phyloP scores from a whole-genome alignment of 64 coral and sea anemone genomes.

The Stichodactyla mertensii region DNA sequence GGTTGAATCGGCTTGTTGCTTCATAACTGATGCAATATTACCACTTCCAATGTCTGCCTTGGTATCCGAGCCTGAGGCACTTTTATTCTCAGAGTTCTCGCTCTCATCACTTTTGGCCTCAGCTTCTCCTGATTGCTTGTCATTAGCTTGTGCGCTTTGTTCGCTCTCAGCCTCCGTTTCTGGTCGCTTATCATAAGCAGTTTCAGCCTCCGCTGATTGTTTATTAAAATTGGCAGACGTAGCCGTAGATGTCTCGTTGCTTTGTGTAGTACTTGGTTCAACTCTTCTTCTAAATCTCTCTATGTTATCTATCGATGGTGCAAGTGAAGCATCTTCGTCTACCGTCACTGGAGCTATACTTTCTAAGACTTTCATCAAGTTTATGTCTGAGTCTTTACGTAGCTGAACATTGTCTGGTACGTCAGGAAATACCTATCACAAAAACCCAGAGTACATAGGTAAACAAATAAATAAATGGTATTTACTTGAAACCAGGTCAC shows the following conservation, averaged over 20 bases:
- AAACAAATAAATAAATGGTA: background rate
- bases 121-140: background rate
- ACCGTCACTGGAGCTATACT: conserved; percentile 75
- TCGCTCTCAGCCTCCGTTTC: background rate
- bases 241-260: background rate
- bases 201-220: background rate
- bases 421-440: conserved; percentile 46
- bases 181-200: background rate
- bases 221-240: background rate
- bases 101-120: background rate
- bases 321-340: conserved; percentile 68
- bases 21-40: conserved; percentile 5
- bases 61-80: background rate
- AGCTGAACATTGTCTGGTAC: conserved; percentile 90
- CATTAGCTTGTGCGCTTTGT: background rate
- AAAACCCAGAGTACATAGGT: background rate
- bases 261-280: conserved; percentile 25
- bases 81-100: background rate
- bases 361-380: conserved; percentile 89
- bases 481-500: too few relatives aligned
- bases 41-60: conserved; percentile 31
- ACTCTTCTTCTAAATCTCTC: conserved; percentile 82
- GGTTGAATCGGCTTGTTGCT: background rate
- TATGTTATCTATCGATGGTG: conserved; percentile 55
- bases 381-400: conserved; percentile 88